Conservation (phyloP, 2,888 invertebrate species). For the Leptothorax acervorum region DNA sequence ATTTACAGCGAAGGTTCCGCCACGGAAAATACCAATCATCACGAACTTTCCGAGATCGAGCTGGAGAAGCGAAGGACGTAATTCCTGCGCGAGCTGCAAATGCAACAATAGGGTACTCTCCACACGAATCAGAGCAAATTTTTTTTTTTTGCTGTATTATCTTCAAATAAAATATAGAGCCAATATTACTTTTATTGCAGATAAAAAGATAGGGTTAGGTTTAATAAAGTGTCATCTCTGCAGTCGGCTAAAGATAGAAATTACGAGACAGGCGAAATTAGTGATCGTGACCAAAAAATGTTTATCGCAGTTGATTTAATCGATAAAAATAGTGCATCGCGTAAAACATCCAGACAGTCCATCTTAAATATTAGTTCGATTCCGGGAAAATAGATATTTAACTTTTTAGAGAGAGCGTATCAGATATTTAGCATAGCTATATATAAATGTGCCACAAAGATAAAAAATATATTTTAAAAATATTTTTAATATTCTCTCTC, state of each 20-base stretch:
- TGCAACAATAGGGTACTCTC: constrained; percentile 92
- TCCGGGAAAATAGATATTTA: neutral
- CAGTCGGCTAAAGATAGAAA: neutral
- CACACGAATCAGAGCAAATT: too few relatives aligned
- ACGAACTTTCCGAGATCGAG: constrained; percentile 96
- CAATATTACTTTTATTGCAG: too few relatives aligned
- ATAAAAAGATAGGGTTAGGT: constrained; percentile 31
- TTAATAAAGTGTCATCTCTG: constrained; percentile 27
- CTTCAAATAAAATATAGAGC: too few relatives aligned
- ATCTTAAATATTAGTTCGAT: neutral
- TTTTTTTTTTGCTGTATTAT: too few relatives aligned
- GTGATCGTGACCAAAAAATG: neutral
- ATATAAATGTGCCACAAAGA: neutral
- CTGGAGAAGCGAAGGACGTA: constrained; percentile 96
- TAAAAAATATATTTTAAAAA: neutral
- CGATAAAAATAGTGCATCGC: neutral
- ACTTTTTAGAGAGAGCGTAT: neutral
- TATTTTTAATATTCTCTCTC: neutral
- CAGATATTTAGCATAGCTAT: too few relatives aligned
- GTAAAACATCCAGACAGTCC: neutral
- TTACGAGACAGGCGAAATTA: neutral
- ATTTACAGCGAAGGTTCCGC: constrained; percentile 85
- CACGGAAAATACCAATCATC: constrained; percentile 83
- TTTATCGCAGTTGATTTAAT: constrained; percentile 20
- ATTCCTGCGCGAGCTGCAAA: constrained; percentile 95